Base-by-base conservation (phyloP, 2,888 invertebrate species). In the Drosophila melanocephala region DNA sequence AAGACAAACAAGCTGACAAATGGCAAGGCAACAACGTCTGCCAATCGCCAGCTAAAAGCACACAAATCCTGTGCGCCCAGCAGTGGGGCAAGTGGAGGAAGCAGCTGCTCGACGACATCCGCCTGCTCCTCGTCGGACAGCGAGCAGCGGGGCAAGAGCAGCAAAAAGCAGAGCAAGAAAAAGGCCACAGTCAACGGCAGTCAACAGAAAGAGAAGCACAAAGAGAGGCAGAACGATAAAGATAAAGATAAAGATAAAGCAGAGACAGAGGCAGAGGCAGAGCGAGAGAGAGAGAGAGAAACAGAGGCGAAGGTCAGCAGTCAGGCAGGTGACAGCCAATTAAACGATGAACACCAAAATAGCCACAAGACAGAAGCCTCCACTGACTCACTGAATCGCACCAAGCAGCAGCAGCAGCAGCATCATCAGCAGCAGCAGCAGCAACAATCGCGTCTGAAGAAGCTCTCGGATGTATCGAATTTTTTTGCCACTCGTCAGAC, bases 391-490 rank as follows among this genome's bases (percentile, higher is more conserved):
- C 69, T 33, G 75, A 70, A 52, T 64, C 70, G 61, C 66, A 57
- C 70, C 47, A 47, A 47, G 52, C 51, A 75, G 30, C 55, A 77
- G 19, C 35, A 37, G 14, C 52, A 30, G 26, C 50, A 51, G 19
- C 30, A 52, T 59, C 51, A 75, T 22, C 55, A 74, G 51, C 53
- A 77, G 47, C 53, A 55, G 35, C 53, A 53, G 12, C 53, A 53
- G 16, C 55, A 56, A 28, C 56, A 56, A 26, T 57, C 96, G 91
- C 94, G 97, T 60, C 95, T 96, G 93, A 94, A 96, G 88, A 96
- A 96, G 53, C 93, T 97, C 83, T 96, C 96, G 57, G 96, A 96
- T 1, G 96, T 97, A 9, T 96, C 96, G 28, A 96, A 95, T 93
- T 94, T 96, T 76, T 97, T 97, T 89, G 96, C 95, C 92, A 94